A percentile compares a stretch with the other conserved stretches of the same genome.
Conservation (phyloP, 2,797 vertebrate genomes). For the Eidolon dupreanum region DNA sequence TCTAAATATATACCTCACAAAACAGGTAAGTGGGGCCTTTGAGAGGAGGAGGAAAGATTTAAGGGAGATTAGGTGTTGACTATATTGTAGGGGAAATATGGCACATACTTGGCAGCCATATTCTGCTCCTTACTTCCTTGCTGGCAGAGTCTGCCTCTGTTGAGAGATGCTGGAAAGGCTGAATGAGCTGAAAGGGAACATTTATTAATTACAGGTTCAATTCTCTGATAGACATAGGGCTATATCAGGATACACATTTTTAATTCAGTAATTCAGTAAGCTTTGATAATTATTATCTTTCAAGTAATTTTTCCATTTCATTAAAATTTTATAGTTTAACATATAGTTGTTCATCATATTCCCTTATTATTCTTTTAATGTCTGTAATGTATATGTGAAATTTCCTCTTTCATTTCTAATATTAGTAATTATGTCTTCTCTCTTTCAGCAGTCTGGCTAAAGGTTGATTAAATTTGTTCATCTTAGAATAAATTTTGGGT, state of each 20-base stretch:
- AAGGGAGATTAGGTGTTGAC: neutral
- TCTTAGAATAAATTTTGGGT: neutral
- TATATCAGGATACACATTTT: neutral
- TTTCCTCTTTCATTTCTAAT: neutral
- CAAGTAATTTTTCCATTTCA: neutral
- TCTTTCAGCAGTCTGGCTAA: neutral
- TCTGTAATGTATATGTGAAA: neutral
- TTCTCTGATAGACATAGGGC: neutral
- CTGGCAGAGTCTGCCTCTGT: neutral
- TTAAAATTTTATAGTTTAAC: neutral
- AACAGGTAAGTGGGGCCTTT: neutral
- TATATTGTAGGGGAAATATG: neutral
- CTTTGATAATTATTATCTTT: neutral
- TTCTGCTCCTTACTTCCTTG: neutral
- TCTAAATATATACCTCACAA: neutral
- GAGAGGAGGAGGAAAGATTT: neutral
- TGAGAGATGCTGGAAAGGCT: neutral
- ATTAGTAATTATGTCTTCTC: neutral
- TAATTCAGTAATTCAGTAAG: neutral
- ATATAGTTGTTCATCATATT: neutral
- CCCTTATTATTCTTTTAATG: neutral
- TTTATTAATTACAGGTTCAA: neutral
- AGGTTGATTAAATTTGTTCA: neutral
- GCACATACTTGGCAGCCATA: neutral
- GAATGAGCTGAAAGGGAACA: neutral